Conservation (phyloP, 2,797 vertebrate genomes). For the Propithecus perrieri region DNA sequence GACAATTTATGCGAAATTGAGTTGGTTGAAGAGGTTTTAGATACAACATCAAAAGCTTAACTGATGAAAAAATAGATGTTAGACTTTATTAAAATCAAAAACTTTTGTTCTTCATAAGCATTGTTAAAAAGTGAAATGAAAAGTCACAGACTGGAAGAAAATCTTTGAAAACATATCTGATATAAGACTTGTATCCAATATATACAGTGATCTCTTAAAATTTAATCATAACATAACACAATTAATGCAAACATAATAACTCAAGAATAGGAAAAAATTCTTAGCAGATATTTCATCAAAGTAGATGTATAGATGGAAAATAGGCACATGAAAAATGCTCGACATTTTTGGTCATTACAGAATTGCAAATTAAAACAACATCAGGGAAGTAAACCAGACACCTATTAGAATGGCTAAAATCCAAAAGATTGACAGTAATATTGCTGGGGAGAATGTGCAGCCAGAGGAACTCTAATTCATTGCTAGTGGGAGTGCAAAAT, state of each 20-base stretch:
- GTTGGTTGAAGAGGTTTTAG: neutral
- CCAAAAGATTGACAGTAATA: no score
- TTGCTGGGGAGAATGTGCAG: neutral
- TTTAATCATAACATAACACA: neutral
- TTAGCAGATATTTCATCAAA: neutral
- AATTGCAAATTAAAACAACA: neutral
- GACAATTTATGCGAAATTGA: neutral
- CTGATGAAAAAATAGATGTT: neutral
- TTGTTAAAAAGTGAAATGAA: neutral
- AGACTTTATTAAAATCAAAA: neutral
- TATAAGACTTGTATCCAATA: neutral
- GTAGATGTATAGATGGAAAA: neutral
- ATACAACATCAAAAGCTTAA: neutral
- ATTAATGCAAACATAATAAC: neutral
- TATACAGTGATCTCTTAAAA: neutral
- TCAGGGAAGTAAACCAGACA: neutral
- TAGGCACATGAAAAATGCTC: neutral
- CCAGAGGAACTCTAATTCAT: neutral
- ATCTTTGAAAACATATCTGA: neutral
- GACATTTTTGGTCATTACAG: neutral
- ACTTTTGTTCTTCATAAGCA: neutral
- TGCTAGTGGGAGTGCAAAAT: neutral
- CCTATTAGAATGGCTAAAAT: neutral
- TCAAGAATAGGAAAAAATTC: neutral
- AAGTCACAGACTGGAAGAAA: neutral